Conservation (phyloP, 2,113 vertebrate genomes). For the Ctenomys sociabilis region DNA sequence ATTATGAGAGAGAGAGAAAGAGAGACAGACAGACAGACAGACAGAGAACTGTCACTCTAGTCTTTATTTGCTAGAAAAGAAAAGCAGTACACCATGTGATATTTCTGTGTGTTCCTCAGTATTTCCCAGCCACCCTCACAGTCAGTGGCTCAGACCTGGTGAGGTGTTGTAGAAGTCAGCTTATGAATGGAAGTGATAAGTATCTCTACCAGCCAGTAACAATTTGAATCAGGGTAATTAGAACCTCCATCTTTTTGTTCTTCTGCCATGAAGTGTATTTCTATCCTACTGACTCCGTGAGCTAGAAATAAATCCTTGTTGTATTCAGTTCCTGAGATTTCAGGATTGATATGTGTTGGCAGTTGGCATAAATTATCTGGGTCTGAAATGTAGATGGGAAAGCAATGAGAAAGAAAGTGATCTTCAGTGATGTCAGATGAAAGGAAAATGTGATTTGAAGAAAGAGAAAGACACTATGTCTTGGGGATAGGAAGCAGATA, state of each 20-base stretch:
- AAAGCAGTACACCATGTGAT: neutral
- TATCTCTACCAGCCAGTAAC: neutral
- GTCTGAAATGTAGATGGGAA: neutral
- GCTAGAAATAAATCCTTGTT: conserved; percentile 50
- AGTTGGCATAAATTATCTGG: conserved; percentile 48
- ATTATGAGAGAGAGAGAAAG: neutral
- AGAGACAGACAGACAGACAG: neutral
- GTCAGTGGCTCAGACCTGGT: neutral
- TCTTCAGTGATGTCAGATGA: neutral
- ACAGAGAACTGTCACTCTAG: neutral
- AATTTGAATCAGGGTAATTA: neutral
- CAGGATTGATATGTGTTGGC: conserved; percentile 20
- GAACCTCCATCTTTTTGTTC: neutral
- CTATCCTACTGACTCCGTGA: neutral
- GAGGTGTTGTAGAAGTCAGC: neutral
- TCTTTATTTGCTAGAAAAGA: neutral
- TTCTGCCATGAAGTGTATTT: neutral
- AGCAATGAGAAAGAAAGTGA: neutral
- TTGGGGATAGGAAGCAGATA: neutral
- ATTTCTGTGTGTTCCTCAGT: neutral
- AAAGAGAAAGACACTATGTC: neutral
- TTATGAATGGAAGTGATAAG: neutral
- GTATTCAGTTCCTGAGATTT: conserved; percentile 28
- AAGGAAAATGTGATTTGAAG: neutral
- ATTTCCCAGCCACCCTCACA: neutral